Conservation (phyloP, 2,888 invertebrate species). For the Augiades crinisus region DNA sequence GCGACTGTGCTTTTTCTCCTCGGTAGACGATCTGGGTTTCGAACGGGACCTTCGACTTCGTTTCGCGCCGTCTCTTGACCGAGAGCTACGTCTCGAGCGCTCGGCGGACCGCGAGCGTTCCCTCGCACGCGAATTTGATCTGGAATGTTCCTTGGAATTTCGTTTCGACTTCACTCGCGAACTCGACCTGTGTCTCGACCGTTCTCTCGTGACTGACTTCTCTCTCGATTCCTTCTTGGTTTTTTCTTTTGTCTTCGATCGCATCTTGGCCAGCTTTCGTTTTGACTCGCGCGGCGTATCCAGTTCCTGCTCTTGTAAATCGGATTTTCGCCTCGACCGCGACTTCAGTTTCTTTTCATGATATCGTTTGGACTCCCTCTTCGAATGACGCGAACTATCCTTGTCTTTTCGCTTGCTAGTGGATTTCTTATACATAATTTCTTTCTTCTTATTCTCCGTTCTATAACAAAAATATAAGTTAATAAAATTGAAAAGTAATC, state of each 20-base stretch:
- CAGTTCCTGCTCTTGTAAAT: constrained; percentile 49
- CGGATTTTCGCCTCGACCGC: constrained; percentile 45
- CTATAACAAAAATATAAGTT: constrained; percentile 26
- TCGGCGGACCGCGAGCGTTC: constrained; percentile 47
- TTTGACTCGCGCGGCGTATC: constrained; percentile 52
- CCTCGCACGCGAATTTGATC: constrained; percentile 50
- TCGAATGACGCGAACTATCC: constrained; percentile 44
- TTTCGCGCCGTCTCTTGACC: constrained; percentile 36
- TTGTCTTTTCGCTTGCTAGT: constrained; percentile 39
- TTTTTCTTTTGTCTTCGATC: constrained; percentile 53
- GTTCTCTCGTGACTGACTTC: constrained; percentile 51
- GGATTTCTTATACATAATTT: constrained; percentile 38
- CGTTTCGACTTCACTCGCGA: constrained; percentile 54
- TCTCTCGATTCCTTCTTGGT: constrained; percentile 39
- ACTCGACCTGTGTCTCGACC: constrained; percentile 50
- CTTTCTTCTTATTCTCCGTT: constrained; percentile 41
- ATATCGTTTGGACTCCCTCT: constrained; percentile 59
- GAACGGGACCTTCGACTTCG: constrained; percentile 38
- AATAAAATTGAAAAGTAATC: too few relatives aligned
- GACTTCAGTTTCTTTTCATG: constrained; percentile 46
- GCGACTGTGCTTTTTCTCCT: constrained; percentile 56
- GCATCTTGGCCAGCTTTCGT: constrained; percentile 45
- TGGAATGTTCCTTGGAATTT: constrained; percentile 50
- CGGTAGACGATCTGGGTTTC: constrained; percentile 46
- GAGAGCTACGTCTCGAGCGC: constrained; percentile 39